Evolutionary conservation across 2,113 vertebrate genomes (phyloP), one percentile per base, ranked within the genome.

Genomic region (Haemorhous mexicanus): DNA sequence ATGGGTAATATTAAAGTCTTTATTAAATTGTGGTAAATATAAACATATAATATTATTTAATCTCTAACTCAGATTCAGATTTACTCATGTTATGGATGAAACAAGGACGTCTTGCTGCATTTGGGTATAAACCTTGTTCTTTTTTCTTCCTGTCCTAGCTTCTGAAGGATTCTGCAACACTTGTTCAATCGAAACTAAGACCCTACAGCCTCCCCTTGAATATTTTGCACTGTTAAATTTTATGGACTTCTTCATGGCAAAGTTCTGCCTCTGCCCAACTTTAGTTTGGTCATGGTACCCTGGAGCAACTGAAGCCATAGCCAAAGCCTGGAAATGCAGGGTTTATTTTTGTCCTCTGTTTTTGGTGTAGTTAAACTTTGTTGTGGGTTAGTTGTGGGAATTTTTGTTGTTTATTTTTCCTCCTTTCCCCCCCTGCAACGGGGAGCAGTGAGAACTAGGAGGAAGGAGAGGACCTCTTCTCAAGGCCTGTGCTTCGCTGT

Each of bases 1-100:
- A 53, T 5, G 32, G 58, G 37, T 79, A 77, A 79, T 86, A 61
- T 43, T 78, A 78, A 58, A 59, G 47, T 22, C 11, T 88, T 94
- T 82, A 82, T 93, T 94, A 26, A 76, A 66, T 67, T 90, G 41
- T 63, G 33, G 62, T 64, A 89, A 95, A 86, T 62, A 76, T 68
- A 83, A 93, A 66, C 22, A 78, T 37, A 20, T 41, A 87, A 50
- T 63, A 44, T 21, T 68, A 53, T 84, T 83, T 91, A 16, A 20
- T 92, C 7, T 90, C n/a, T 55, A 81, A 47, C 28, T 89, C 49
- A 26, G 35, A 82, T 93, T 87, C 66, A 47, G 39, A 78, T 93
- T 80, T 85, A 73, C 28, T 94, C 20, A 76, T 90, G 79, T 85
- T 79, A 41, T 19, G 8, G 50, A 53, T 79, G 69, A 58, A 89